Base-by-base conservation (phyloP, 2,113 vertebrate genomes). In the Panthera tigris region DNA sequence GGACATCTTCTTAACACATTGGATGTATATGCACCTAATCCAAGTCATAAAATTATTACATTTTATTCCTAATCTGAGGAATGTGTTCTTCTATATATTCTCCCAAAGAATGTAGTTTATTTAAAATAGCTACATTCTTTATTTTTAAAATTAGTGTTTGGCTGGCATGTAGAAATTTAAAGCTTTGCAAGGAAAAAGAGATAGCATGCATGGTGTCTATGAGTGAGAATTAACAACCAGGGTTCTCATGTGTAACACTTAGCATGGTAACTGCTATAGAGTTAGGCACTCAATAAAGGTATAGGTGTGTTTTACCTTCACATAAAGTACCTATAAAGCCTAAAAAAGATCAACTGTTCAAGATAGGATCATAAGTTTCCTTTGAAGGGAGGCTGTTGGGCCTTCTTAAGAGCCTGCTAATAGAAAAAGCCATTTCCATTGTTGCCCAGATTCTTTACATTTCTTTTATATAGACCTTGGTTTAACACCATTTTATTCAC, bases 51-150 rank as follows among this genome's bases (percentile, higher is more conserved):
- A 91, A 57, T 74, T 4, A 95, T 39, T 90, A 4, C 15, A 66
- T 80, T 93, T 92, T 93, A 15, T 93, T 97, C 36, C 45, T 57
- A 27, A 86, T 55, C 82, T 97, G 79, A 83, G 83, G 96, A 96
- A n/a, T 80, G 23, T 91, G 0, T 82, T 68, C 2, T 63, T 82
- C 21, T 57, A 5, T 87, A 33, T 50, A 93, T 81, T 91, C 15
- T 90, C 45, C 55, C 48, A 5, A 33, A 73, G 39, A 89, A 78
- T 55, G 23, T 89, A 92, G 74, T 89, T 95, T 82, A 93, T 76
- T 96, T 95, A 23, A 89, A 97, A 65, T 36, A 52, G 11, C 39
- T 83, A 7, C 36, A 73, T 81, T 95, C 15, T 90, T 69, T 61
- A 61, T 91, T 96, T 97, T 61, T 71, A 71, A 83, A 96, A 45